Conservation (phyloP, 2,797 vertebrate genomes). For the Crenuchus spilurus region DNA sequence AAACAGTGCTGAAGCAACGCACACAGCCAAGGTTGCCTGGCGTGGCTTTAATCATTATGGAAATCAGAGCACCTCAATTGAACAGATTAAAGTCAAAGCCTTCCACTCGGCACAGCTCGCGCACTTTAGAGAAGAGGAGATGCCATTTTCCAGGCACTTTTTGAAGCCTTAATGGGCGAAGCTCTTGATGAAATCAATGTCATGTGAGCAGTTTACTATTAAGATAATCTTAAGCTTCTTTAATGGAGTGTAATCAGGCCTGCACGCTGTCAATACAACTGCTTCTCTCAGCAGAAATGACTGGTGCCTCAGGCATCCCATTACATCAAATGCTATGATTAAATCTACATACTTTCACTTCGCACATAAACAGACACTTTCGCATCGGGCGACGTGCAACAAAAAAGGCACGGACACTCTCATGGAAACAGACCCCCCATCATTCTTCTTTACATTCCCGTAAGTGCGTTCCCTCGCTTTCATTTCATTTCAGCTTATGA, state of each 20-base stretch:
- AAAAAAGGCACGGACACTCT: constrained; percentile 4
- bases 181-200: constrained; percentile 44
- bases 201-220: constrained; percentile 52
- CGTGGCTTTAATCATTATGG: constrained; percentile 82
- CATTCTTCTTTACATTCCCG: neutral
- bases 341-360: constrained; percentile 49
- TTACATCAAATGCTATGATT: constrained; percentile 54
- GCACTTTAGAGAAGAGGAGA: constrained; percentile 35
- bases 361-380: constrained; percentile 44
- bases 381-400: constrained; percentile 17
- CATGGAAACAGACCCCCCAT: neutral
- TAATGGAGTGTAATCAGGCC: constrained; percentile 53
- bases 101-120: constrained; percentile 37
- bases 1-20: constrained; percentile 68
- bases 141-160: constrained; percentile 39
- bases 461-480: neutral
- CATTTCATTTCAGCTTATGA: neutral
- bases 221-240: constrained; percentile 47
- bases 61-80: constrained; percentile 77
- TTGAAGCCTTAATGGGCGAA: constrained; percentile 54
- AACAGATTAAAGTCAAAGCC: constrained; percentile 75
- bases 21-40: constrained; percentile 70
- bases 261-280: constrained; percentile 39
- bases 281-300: constrained; percentile 53
- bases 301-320: constrained; percentile 44